Conservation (phyloP, 2,113 vertebrate species). For the Sebastes schlegelii region DNA sequence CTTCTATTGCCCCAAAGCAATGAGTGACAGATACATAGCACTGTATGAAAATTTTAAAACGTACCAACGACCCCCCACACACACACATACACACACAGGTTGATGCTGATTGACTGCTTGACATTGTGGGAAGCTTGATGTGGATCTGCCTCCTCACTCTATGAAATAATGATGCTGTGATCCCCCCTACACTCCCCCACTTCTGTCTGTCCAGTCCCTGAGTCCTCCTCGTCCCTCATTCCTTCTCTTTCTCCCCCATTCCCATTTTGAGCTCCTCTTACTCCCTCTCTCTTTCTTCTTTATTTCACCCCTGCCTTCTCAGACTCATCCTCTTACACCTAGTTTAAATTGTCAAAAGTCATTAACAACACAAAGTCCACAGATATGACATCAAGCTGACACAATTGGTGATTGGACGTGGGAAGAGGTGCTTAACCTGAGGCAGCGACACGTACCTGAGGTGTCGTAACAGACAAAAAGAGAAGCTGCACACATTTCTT, state of each 20-base stretch:
- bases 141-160: slow-evolving; percentile 37
- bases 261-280: not conserved
- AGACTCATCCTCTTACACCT: not conserved
- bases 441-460: too few relatives aligned
- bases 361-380: too few relatives aligned
- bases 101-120: slow-evolving; percentile 55
- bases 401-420: too few relatives aligned
- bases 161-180: slow-evolving; percentile 58
- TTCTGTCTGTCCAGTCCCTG: slow-evolving; percentile 1
- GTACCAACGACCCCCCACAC: slow-evolving; percentile 5
- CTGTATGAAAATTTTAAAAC: slow-evolving; percentile 45
- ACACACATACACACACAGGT: slow-evolving; percentile 12
- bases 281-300: too few relatives aligned
- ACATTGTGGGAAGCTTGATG: slow-evolving; percentile 37
- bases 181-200: not conserved
- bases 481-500: not conserved
- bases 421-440: too few relatives aligned
- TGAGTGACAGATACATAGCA: slow-evolving; percentile 59
- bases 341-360: not conserved
- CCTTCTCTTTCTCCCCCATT: not conserved
- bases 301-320: not conserved
- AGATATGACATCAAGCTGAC: too few relatives aligned
- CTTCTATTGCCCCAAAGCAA: slow-evolving; percentile 55
- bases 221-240: not conserved
- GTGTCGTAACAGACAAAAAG: too few relatives aligned